Evolutionary conservation across 2,113 vertebrate species (phyloP).

Genomic region (Siphamia tubifer): DNA sequence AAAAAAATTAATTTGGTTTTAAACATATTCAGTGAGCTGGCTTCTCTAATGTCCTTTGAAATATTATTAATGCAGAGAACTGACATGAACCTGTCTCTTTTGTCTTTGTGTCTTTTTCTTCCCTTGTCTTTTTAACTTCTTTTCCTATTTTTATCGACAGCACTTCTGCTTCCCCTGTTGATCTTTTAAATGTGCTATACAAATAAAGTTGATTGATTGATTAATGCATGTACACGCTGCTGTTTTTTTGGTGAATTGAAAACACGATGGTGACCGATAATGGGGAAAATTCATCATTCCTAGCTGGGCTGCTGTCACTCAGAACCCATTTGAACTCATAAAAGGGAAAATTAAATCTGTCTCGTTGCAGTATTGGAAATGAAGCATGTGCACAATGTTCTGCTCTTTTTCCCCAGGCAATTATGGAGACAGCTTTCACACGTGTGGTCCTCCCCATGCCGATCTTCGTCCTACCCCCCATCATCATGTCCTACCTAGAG

Average conservation of each 20-base stretch:
- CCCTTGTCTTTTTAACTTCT: too few relatives aligned
- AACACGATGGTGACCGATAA: neutral
- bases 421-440: conserved; percentile 94
- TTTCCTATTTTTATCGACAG: too few relatives aligned
- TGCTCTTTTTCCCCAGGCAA: conserved; percentile 81
- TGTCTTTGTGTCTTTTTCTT: too few relatives aligned
- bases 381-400: conserved; percentile 56
- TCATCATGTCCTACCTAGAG: conserved; percentile 97
- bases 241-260: neutral
- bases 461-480: conserved; percentile 95
- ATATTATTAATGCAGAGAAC: too few relatives aligned
- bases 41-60: too few relatives aligned
- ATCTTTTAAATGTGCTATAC: too few relatives aligned
- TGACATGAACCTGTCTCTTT: too few relatives aligned
- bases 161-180: too few relatives aligned
- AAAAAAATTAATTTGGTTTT: too few relatives aligned
- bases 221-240: neutral
- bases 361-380: conserved; percentile 24
- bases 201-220: too few relatives aligned
- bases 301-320: neutral
- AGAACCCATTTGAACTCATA: conserved; percentile 23
- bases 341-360: conserved; percentile 36
- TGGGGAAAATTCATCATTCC: neutral
- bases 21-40: too few relatives aligned
- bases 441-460: conserved; percentile 96